phyloP scores from a whole-genome alignment of 2,113 vertebrate species.

The Ophthalmolycus amberensis region DNA sequence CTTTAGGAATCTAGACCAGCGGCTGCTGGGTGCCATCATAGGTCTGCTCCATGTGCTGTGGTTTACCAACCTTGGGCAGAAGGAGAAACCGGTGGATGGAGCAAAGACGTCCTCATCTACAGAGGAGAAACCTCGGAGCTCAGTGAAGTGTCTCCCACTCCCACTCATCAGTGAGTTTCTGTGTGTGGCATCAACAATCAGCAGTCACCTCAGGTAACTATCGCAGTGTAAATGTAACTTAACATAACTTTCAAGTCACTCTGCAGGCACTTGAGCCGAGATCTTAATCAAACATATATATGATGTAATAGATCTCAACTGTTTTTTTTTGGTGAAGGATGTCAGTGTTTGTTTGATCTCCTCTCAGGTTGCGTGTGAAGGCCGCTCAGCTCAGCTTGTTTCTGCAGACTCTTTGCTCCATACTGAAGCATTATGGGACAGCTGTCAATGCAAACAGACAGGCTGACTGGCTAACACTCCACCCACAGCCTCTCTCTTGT shows the following conservation, averaged over 20 bases:
- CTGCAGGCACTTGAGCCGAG: neutral
- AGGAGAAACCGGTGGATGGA: slow-evolving; percentile 50
- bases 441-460: slow-evolving; percentile 75
- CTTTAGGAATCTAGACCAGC: slow-evolving; percentile 86
- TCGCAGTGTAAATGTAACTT: neutral
- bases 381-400: slow-evolving; percentile 78
- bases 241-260: neutral
- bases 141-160: slow-evolving; percentile 86
- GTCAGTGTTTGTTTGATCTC: slow-evolving; percentile 41
- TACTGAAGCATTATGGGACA: slow-evolving; percentile 83
- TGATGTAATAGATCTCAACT: neutral
- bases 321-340: slow-evolving; percentile 12
- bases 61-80: slow-evolving; percentile 88
- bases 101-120: neutral
- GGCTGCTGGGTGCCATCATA: slow-evolving; percentile 81
- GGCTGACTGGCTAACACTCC: slow-evolving; percentile 78
- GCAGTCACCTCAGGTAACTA: slow-evolving; percentile 84
- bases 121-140: slow-evolving; percentile 46
- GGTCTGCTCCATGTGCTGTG: slow-evolving; percentile 89
- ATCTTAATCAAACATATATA: neutral
- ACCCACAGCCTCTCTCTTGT: slow-evolving; percentile 79
- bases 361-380: slow-evolving; percentile 81
- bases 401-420: slow-evolving; percentile 82
- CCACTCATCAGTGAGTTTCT: slow-evolving; percentile 90
- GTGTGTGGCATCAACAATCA: slow-evolving; percentile 77